Conservation (phyloP, 2,113 vertebrate genomes). For the Phrynocephalus versicolor region DNA sequence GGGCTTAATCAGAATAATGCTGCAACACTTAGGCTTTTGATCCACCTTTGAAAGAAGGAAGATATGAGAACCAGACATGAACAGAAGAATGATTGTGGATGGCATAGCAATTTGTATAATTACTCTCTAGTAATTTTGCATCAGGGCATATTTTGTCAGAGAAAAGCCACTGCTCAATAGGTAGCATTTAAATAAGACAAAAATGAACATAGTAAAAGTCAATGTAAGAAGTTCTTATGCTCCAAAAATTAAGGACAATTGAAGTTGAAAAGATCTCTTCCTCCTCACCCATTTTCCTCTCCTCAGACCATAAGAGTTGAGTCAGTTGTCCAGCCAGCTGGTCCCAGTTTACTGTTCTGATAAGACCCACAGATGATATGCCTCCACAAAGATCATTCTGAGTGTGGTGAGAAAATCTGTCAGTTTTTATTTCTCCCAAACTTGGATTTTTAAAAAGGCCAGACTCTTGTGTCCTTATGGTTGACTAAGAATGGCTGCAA, state of each 20-base stretch:
- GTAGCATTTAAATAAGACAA: neutral
- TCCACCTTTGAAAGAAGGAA: neutral
- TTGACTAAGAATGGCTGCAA: too few relatives aligned
- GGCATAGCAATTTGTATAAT: slow-evolving; percentile 37
- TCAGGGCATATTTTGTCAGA: neutral
- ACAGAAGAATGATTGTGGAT: slow-evolving; percentile 29
- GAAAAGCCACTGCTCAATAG: neutral
- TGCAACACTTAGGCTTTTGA: accelerated
- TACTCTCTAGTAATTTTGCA: slow-evolving; percentile 4
- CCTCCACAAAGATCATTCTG: neutral
- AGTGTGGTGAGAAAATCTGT: neutral
- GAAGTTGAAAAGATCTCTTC: neutral
- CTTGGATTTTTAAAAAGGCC: too few relatives aligned
- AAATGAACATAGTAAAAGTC: neutral
- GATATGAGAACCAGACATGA: neutral
- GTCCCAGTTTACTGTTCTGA: neutral
- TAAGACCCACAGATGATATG: neutral
- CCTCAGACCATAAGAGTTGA: neutral
- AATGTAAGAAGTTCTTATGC: neutral
- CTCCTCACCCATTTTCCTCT: neutral
- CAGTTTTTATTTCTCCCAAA: neutral
- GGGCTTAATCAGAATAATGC: neutral
- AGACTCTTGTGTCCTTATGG: too few relatives aligned
- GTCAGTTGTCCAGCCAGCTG: neutral
- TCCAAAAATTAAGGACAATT: neutral